Percentiles rank a stretch among this genome's conserved stretches.
phyloP scores from a whole-genome alignment of 2,797 vertebrate species.

The Spinus pinus region DNA sequence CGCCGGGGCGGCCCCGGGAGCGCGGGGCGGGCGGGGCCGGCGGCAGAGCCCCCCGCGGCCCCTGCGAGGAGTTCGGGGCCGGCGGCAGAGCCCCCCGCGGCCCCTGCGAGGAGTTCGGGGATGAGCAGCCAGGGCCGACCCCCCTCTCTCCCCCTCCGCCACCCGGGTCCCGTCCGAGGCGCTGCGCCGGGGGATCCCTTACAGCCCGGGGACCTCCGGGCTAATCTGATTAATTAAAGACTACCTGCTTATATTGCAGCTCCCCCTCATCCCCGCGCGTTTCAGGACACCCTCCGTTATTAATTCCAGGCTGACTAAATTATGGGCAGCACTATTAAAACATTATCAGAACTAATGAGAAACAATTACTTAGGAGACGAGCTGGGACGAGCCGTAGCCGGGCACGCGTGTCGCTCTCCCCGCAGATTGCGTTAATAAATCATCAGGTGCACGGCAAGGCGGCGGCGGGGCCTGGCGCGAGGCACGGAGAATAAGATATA shows the following conservation, averaged over 20 bases:
- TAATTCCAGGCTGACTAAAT: slow-evolving; percentile 85
- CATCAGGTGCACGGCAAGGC: slow-evolving; percentile 81
- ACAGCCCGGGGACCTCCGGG: slow-evolving; percentile 10
- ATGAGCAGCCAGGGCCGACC: neutral
- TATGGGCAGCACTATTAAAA: slow-evolving; percentile 93
- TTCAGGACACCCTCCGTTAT: slow-evolving; percentile 46
- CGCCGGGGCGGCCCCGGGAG: neutral
- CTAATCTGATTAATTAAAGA: slow-evolving; percentile 69
- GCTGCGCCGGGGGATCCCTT: neutral
- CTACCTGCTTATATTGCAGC: slow-evolving; percentile 53
- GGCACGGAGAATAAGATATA: slow-evolving; percentile 84
- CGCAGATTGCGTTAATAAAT: slow-evolving; percentile 89
- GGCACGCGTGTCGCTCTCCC: slow-evolving; percentile 74
- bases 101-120: neutral
- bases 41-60: neutral
- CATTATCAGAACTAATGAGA: slow-evolving; percentile 89
- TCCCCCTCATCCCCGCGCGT: neutral
- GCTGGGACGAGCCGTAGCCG: slow-evolving; percentile 81
- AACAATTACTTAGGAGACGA: slow-evolving; percentile 89
- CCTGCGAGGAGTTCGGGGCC: neutral
- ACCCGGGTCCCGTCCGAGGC: neutral
- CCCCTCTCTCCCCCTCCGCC: neutral
- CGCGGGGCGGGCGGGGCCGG: neutral
- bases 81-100: neutral
- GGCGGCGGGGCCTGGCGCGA: slow-evolving; percentile 80